phyloP scores from a whole-genome alignment of 2,113 vertebrate species.

The Toxotes jaculatrix region DNA sequence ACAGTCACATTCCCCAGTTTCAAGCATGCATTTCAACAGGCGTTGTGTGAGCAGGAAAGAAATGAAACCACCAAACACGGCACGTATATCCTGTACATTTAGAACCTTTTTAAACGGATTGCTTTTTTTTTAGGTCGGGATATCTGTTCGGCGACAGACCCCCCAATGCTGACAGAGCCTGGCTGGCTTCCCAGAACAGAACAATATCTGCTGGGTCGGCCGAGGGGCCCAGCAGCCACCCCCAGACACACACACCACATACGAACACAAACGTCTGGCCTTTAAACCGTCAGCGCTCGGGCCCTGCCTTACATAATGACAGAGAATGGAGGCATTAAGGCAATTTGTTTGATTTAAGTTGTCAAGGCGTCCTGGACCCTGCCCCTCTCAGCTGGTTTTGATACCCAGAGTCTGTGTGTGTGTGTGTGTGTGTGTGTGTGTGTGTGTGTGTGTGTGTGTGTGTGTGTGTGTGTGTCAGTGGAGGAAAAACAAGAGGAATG shows the following conservation, averaged over 20 bases:
- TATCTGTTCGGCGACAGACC: constrained; percentile 63
- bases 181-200: constrained; percentile 77
- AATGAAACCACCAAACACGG: constrained; percentile 63
- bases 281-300: constrained; percentile 78
- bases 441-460: constrained; percentile 35
- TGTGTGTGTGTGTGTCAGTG: constrained; percentile 36
- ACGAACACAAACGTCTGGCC: constrained; percentile 64
- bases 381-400: constrained; percentile 79
- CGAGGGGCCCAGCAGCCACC: constrained; percentile 72
- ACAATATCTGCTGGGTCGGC: constrained; percentile 81
- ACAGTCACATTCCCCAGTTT: constrained; percentile 57
- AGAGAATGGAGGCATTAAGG: constrained; percentile 83
- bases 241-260: constrained; percentile 32
- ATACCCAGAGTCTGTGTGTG: constrained; percentile 53
- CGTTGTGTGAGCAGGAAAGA: constrained; percentile 66
- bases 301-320: constrained; percentile 81
- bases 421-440: constrained; percentile 32
- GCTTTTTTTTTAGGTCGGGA: constrained; percentile 18
- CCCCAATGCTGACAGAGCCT: constrained; percentile 75
- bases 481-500: constrained; percentile 50
- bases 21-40: constrained; percentile 66
- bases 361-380: constrained; percentile 77
- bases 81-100: constrained; percentile 68
- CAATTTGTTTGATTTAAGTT: constrained; percentile 85
- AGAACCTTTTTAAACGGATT: constrained; percentile 64